Evolutionary conservation across 2,113 vertebrate species (phyloP), one percentile per base, ranked within the genome.

Genomic region (Daboia siamensis): DNA sequence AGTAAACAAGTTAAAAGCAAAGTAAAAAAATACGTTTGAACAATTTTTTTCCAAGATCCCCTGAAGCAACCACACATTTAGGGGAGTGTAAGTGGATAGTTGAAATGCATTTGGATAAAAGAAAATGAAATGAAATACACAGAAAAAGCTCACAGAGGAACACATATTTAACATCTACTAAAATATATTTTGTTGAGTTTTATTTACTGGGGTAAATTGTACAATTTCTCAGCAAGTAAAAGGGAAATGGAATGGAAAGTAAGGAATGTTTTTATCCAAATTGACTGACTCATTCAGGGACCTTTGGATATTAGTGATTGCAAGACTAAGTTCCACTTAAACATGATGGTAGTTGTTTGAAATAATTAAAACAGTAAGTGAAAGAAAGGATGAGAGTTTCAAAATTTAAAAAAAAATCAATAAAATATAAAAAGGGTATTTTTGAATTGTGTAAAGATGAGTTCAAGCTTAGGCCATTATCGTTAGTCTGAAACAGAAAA

Each of bases 11-110:
- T 3, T 20, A 91, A 94, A 17, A 33, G 11, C 1, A 84, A 6
- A 4, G n/a, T 88, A 92, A 95, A 92, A 95, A 15, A 0, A 57
- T 33, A 0, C 0, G 86, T 93, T 55, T 90, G n/a, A 1, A 94
- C 7, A 91, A 39, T 39, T 6, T 33, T 86, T 21, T 17, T 1
- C 56, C 87, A 21, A 80, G 17, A 90, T 9, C n/a, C 12, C 9
- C 90, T 87, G 59, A 17, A 59, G 3, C 46, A 39, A 10, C 55
- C 0, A 93, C 56, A 80, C 4, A 55, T 52, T 92, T 92, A 93
- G 94, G 84, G 93, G 84, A 29, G 88, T 11, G 39, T 24, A n/a
- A 44, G 46, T 92, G 33, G 88, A 59, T 26, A 46, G 57, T 4
- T 80, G 56, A 84, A 80, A 87, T 39, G 7, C 90, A 89, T 1